phyloP scores from a whole-genome alignment of 2,113 vertebrate species.

The Urocynchramus pylzowi region DNA sequence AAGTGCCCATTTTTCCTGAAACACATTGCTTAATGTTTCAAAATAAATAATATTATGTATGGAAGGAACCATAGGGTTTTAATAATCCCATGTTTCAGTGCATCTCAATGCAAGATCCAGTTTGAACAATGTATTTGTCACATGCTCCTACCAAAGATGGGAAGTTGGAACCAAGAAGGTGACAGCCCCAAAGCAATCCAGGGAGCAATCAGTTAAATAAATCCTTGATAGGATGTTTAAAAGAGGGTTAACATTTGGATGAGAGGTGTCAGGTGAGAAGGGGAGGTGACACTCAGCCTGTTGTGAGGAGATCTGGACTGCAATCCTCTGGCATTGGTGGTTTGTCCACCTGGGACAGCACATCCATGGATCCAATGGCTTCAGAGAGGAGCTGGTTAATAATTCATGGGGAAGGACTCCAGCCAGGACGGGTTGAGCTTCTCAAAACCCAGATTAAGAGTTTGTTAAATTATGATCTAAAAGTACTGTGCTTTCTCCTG shows the following conservation, averaged over 20 bases:
- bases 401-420: not conserved
- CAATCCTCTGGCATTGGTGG: fast-evolving
- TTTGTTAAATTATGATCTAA: not conserved
- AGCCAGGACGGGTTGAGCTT: not conserved
- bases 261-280: not conserved
- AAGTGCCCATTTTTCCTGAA: not conserved
- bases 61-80: not conserved
- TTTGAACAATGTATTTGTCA: not conserved
- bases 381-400: not conserved
- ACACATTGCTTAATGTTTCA: not conserved
- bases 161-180: not conserved
- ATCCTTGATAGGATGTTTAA: not conserved
- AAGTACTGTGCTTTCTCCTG: not conserved
- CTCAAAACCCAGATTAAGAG: not conserved
- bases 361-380: not conserved
- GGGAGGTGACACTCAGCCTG: not conserved
- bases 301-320: not conserved
- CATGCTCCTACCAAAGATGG: not conserved
- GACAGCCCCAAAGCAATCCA: not conserved
- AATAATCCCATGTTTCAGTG: fast-evolving
- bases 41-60: not conserved
- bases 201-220: not conserved
- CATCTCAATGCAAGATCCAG: not conserved
- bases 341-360: not conserved
- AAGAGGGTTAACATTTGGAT: not conserved